Evolutionary conservation across 2,888 invertebrate genomes (phyloP).

Genomic region (Aspidapion aeneum): DNA sequence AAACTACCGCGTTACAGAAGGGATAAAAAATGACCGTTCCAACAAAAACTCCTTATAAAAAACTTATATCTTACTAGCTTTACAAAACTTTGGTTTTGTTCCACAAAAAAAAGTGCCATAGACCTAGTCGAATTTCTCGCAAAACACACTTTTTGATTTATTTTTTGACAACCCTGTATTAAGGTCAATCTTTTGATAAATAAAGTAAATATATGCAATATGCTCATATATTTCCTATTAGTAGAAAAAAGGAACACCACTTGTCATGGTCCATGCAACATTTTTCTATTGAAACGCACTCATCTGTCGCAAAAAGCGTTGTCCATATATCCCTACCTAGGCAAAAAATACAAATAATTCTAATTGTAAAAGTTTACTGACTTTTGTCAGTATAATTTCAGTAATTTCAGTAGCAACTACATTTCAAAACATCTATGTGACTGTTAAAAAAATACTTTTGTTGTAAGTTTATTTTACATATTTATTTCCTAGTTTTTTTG

Average conservation of each 20-base stretch:
- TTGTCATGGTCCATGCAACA: conserved; percentile 17
- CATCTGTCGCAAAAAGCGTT: conserved; percentile 21
- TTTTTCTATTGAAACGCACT: conserved; percentile 18
- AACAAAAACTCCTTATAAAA: too few species aligned
- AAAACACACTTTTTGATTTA: too few species aligned
- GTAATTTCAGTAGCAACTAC: conserved; percentile 3
- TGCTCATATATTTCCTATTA: too few species aligned
- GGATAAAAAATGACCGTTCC: too few species aligned
- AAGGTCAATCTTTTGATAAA: too few species aligned
- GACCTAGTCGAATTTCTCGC: too few species aligned
- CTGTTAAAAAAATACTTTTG: neutral
- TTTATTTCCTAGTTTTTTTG: neutral
- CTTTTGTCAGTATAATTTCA: conserved; percentile 15
- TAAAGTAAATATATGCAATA: too few species aligned
- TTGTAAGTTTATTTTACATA: neutral
- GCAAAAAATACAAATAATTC: conserved; percentile 16
- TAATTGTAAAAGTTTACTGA: conserved; percentile 26
- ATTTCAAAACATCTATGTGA: neutral
- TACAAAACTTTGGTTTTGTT: too few species aligned
- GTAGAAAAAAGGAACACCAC: neutral
- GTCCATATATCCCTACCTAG: conserved; percentile 24
- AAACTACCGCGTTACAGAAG: too few species aligned
- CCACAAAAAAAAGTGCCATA: too few species aligned
- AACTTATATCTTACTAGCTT: too few species aligned
- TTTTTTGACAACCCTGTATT: too few species aligned